Evolutionary conservation across 2,888 invertebrate species (phyloP), one percentile per base, ranked within the genome.

Genomic region (Drosophila villosipedis): DNA sequence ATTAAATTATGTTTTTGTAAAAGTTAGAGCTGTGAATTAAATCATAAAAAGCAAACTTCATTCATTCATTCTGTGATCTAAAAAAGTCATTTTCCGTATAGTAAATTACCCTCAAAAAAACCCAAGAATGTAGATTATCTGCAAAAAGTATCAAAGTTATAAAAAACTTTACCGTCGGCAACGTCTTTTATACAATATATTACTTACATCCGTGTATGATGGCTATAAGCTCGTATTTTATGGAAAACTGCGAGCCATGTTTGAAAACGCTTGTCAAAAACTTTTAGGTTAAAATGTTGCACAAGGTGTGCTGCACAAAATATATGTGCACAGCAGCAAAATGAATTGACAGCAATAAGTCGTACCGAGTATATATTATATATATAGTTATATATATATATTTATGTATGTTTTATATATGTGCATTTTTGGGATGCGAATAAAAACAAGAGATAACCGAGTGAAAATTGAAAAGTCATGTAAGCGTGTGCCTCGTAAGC

Each of bases 201-300:
- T 54, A 58, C 60, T 54, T 63, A 25, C n/a, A 25, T 47, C 22
- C 47, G 22, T 3, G 22, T 66, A 47, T 53, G 22, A 33, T 50
- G 61, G 16, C 12, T 57, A 47, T 76, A 76, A 66, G 68, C 68
- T 72, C 67, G 54, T 76, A 78, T 76, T 73, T 76, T 71, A 82
- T 72, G 14, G 50, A 52, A 72, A 76, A 73, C 55, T 77, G 83
- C 68, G 76, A 79, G 68, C 58, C 59, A 50, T 63, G 67, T 67
- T 82, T 83, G 78, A 84, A 88, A 85, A 66, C 68, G 77, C 82
- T 66, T 85, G 89, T 85, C 89, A 85, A 55, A 81, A 85, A 85
- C 49, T 83, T 85, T 82, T 69, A 25, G 22, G 37, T 22, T 49
- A 37, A 50, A 50, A 19, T 19, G 50, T 22, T 31, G 41, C 59